Evolutionary conservation across 1,140 invertebrate genomes (phyloP).

Genomic region (Mactra quadrangularis): DNA sequence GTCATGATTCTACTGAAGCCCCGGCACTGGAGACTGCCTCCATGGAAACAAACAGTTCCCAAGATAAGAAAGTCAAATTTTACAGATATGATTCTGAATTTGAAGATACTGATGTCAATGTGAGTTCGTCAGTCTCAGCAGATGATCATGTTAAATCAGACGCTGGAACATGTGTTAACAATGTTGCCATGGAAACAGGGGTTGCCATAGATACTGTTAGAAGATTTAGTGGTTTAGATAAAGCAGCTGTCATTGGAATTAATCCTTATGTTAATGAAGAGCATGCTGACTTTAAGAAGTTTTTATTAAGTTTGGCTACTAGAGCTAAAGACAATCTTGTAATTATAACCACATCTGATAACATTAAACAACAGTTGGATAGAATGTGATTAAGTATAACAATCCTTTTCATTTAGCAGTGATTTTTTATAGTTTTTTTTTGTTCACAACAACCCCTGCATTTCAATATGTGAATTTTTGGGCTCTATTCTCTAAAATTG

Average conservation of each 20-base stretch:
- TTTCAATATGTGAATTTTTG: not conserved
- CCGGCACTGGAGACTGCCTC: not conserved
- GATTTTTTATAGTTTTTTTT: not conserved
- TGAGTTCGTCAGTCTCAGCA: too few relatives aligned
- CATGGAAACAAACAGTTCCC: slow-evolving; percentile 33
- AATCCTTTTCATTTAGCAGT: too few relatives aligned
- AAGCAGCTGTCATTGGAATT: slow-evolving; percentile 73
- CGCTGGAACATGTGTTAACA: not conserved
- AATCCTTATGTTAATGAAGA: slow-evolving; percentile 73
- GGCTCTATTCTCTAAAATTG: not conserved
- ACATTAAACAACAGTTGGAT: slow-evolving; percentile 62
- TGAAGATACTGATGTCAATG: not conserved
- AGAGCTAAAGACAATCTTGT: slow-evolving; percentile 76
- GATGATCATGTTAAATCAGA: not conserved
- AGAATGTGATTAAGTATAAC: too few relatives aligned
- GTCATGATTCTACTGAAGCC: not conserved
- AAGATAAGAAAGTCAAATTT: slow-evolving; percentile 26
- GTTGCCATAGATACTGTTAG: slow-evolving; percentile 72
- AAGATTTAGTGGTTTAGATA: slow-evolving; percentile 77
- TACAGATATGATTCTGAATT: slow-evolving; percentile 31
- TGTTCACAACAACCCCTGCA: not conserved
- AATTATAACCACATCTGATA: slow-evolving; percentile 76
- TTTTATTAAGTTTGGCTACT: slow-evolving; percentile 74
- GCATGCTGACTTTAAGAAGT: slow-evolving; percentile 76
- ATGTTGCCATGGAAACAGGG: slow-evolving; percentile 31